Percentiles rank a stretch among this genome's conserved stretches.
Conservation (phyloP, 2,888 invertebrate genomes). For the Caenorhabditis sp. region DNA sequence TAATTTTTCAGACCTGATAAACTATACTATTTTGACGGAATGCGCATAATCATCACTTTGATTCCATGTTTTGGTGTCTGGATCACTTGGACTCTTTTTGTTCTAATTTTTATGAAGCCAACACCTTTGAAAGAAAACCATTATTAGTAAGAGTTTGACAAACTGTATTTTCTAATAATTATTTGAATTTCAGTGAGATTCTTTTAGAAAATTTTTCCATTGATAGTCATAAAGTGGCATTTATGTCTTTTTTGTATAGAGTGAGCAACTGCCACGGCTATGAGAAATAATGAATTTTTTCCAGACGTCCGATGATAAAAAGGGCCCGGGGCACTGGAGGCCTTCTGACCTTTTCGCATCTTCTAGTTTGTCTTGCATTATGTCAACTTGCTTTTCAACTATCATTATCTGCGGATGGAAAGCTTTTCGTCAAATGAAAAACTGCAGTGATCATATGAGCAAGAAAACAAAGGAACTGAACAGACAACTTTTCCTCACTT, state of each 20-base stretch:
- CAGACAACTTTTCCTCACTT: slow-evolving; percentile 18
- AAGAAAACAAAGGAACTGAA: slow-evolving; percentile 24
- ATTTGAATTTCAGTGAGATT: slow-evolving; percentile 26
- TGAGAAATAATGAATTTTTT: too few relatives aligned
- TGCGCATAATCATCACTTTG: slow-evolving; percentile 11
- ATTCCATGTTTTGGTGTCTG: slow-evolving; percentile 17
- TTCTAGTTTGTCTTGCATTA: background rate
- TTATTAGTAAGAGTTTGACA: slow-evolving; percentile 22
- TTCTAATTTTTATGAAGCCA: slow-evolving; percentile 8
- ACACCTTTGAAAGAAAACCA: background rate
- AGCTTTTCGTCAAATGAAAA: slow-evolving; percentile 23
- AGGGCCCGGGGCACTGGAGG: slow-evolving; percentile 19
- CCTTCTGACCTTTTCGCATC: background rate
- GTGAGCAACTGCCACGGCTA: background rate
- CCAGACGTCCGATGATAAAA: slow-evolving; percentile 3
- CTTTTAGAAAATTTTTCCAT: slow-evolving; percentile 4
- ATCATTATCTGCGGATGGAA: slow-evolving; percentile 24
- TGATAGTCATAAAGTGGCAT: slow-evolving; percentile 23
- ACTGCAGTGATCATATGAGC: slow-evolving; percentile 20
- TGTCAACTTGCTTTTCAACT: slow-evolving; percentile 14
- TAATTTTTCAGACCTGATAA: slow-evolving; percentile 26
- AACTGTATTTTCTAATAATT: background rate
- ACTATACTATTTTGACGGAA: slow-evolving; percentile 38
- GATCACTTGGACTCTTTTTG: slow-evolving; percentile 12
- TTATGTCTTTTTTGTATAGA: slow-evolving; percentile 30